Evolutionary conservation across 2,113 vertebrate species (phyloP), one percentile per base, ranked within the genome.

Genomic region (Pitta sordida): DNA sequence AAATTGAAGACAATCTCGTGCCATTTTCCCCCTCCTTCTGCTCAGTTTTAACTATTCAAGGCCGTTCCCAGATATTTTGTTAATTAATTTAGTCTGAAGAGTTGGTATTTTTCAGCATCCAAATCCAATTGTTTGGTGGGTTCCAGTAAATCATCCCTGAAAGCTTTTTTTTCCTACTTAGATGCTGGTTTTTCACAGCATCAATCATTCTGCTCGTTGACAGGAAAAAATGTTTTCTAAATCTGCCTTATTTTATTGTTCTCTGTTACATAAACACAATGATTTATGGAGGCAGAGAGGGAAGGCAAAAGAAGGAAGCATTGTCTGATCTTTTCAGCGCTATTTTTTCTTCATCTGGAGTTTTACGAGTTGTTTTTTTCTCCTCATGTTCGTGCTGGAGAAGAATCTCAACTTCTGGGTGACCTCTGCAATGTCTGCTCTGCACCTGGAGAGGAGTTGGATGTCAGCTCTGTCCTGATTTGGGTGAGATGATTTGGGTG

Each of bases 71-170:
- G 71, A 76, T 80, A 89, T 73, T 93, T 86, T 81, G 83, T 91
- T 92, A 87, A 96, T 92, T 75, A 74, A 69, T 94, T 85, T 83
- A 49, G 32, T 11, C 65, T 64, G 49, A 71, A 44, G 34, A 70
- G 51, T 37, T 78, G 70, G 41, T n/a, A 16, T 70, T 71, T 88
- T 77, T 58, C 62, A 68, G 69, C 36, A 55, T 46, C 83, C 70
- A 78, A 86, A 91, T 30, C 77, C 67, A 63, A 53, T 76, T 76
- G 89, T 74, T 86, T 2, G 6, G 73, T 67, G 73, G 67, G n/a
- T 86, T 92, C 93, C 86, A 74, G 87, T 94, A 96, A 96, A 94
- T 96, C 96, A 96, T 86, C 86, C 58, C 70, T 52, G 71, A 87
- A 92, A 87, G 68, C 19, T 60, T 83, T 85, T 70, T 73, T 21